Conservation (phyloP, 1,140 invertebrate genomes). For the Samia ricini region DNA sequence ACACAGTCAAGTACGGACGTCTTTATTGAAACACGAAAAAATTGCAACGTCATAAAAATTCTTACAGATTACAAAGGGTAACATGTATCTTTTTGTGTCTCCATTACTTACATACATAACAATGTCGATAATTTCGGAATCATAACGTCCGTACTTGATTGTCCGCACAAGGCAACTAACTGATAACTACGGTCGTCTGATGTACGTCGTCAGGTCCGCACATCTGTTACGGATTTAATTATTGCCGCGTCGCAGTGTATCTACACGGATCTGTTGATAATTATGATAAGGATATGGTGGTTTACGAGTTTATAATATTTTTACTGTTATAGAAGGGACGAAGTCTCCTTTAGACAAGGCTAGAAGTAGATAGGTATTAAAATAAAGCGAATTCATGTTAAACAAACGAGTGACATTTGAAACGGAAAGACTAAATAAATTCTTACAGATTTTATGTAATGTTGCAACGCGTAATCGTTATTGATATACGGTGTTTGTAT, state of each 20-base stretch:
- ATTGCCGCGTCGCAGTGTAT: conserved; percentile 10
- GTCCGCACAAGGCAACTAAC: no score
- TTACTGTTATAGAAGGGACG: conserved; percentile 67
- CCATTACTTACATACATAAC: no score
- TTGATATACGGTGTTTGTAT: conserved; percentile 63
- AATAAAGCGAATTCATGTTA: conserved; percentile 67
- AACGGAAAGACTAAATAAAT: conserved; percentile 75
- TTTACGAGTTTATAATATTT: conserved; percentile 64
- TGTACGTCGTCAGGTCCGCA: no score
- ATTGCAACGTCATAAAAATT: no score
- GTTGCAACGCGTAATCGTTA: conserved; percentile 69
- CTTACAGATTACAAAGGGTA: no score
- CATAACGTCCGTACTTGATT: no score
- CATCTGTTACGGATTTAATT: no score
- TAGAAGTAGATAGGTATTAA: conserved; percentile 74
- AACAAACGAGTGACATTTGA: conserved; percentile 70
- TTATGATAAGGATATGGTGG: conserved; percentile 34
- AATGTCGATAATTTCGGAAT: no score
- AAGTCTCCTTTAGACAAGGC: conserved; percentile 71
- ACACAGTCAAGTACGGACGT: no score
- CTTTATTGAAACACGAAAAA: no score
- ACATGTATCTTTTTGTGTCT: no score
- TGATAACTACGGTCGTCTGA: no score
- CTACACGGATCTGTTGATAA: conserved; percentile 18
- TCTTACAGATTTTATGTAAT: conserved; percentile 71